These are phyloP conservation scores for Empis stercorea DNA, from an alignment of 2,888 invertebrate species.

Conservation along the genomic window DNA sequence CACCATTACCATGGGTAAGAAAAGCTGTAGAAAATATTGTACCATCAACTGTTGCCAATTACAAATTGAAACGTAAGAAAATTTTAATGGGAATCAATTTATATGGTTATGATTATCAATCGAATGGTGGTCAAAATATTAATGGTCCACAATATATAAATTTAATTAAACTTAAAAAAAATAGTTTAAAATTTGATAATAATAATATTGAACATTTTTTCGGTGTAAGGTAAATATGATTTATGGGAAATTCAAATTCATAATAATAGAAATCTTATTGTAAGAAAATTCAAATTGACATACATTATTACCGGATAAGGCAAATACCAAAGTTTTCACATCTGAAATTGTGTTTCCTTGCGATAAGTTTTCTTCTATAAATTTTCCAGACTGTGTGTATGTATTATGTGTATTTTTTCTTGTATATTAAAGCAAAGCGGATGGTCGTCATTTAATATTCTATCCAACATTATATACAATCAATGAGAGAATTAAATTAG, in stretches of 20 bases:
- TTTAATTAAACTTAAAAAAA: slow-evolving; percentile 58
- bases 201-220: slow-evolving; percentile 72
- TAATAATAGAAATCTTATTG: no score
- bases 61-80: slow-evolving; percentile 50
- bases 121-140: slow-evolving; percentile 70
- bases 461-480: slow-evolving; percentile 84
- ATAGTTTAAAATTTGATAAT: slow-evolving; percentile 64
- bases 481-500: slow-evolving; percentile 63
- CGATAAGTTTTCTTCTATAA: no score
- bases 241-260: no score
- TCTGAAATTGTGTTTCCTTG: no score
- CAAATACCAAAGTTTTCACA: no score
- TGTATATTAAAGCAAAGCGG: slow-evolving; percentile 42
- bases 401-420: no score
- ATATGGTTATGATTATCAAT: slow-evolving; percentile 81
- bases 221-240: slow-evolving; percentile 59
- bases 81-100: slow-evolving; percentile 87
- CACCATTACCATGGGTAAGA: slow-evolving; percentile 72
- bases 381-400: no score
- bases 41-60: slow-evolving; percentile 39
- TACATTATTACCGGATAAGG: no score
- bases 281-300: no score
- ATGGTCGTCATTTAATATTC: slow-evolving; percentile 65
- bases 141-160: slow-evolving; percentile 68
- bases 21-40: slow-evolving; percentile 62